Percentiles rank a stretch among this genome's conserved stretches.
Evolutionary conservation across 1,140 invertebrate species (phyloP).

Genomic region (Andrena cerasifolii): DNA sequence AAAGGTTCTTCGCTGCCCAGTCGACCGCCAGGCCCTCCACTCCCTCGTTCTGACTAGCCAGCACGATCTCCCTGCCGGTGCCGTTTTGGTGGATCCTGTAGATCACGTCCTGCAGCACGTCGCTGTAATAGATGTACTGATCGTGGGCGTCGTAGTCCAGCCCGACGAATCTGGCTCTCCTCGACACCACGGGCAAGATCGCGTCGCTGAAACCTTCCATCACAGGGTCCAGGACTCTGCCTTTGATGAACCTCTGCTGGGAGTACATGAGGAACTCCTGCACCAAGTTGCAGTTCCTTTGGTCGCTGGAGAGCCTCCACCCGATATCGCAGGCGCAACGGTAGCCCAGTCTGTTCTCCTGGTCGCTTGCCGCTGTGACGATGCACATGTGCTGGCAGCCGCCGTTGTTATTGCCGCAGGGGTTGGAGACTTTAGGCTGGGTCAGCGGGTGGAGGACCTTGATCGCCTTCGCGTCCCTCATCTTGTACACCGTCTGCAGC

Average conservation of each 20-base stretch:
- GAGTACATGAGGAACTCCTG: constrained; percentile 98
- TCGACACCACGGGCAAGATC: constrained; percentile 94
- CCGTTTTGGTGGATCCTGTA: constrained; percentile 95
- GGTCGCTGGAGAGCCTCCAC: constrained; percentile 88
- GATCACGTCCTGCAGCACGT: constrained; percentile 98
- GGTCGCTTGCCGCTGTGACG: constrained; percentile 89
- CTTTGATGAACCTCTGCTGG: constrained; percentile 98
- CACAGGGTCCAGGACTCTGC: constrained; percentile 94
- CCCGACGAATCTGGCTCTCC: constrained; percentile 97
- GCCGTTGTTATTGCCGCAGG: constrained; percentile 94
- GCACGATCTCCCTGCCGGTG: constrained; percentile 93
- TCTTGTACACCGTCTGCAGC: constrained; percentile 91
- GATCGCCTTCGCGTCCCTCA: constrained; percentile 91
- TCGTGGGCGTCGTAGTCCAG: constrained; percentile 97
- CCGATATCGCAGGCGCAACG: constrained; percentile 97
- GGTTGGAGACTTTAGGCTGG: constrained; percentile 91
- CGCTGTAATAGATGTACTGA: constrained; percentile 97
- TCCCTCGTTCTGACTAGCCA: constrained; percentile 98
- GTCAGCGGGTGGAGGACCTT: constrained; percentile 91
- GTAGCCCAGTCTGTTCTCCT: constrained; percentile 92
- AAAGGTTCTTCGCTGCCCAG: constrained; percentile 98
- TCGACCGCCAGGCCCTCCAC: constrained; percentile 98
- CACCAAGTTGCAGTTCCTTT: constrained; percentile 92
- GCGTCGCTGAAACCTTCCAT: constrained; percentile 96
- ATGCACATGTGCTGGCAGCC: constrained; percentile 98